Base-by-base conservation (phyloP, 2,797 vertebrate species). In the Ctenopoma kingsleyae region DNA sequence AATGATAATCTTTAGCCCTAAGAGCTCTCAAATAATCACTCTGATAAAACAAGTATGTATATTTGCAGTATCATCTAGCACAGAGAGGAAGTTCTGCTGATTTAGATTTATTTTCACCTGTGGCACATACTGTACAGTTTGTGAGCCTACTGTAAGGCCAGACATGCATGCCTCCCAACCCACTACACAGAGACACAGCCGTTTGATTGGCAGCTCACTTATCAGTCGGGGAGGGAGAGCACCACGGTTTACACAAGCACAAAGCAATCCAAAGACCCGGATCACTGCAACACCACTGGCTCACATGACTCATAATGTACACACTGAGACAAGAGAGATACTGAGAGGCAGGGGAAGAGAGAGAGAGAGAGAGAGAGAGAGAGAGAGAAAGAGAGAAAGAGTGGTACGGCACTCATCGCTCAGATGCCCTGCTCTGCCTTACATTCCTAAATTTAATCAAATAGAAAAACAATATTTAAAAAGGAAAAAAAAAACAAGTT, bases 181-280 rank as follows among this genome's bases (percentile, higher is more conserved):
- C 64, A 63, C 15, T 20, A 56, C 48, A 60, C 36, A 43, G 63
- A 75, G 61, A 76, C 48, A 36, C 43, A 75, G 23, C 6, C 6
- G 5, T 36, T 64, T 90, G 87, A 91, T 71, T 87, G 90, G 75
- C 90, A 91, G 84, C 57, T 90, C 81, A 86, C 87, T 91, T 91
- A 92, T 93, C 90, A 91, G 87, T 44, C 55, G 10, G 70, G 81
- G 74, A 90, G 78, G 70, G 80, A 74, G 74, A 84, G 82, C 87
- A 84, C 76, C 81, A 81, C 23, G 55, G 85, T 91, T 92, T 90
- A 91, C 83, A 91, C 85, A 91, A 88, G 84, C 87, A 84, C 89
- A 85, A 84, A 90, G 81, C 84, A 82, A 87, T 78, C 82, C 81
- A 82, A 49, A 88, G 80, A 74, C 61, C 79, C 27, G 66, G 86